Base-by-base conservation (phyloP, 2,888 invertebrate genomes). In the Elgonia sp. region DNA sequence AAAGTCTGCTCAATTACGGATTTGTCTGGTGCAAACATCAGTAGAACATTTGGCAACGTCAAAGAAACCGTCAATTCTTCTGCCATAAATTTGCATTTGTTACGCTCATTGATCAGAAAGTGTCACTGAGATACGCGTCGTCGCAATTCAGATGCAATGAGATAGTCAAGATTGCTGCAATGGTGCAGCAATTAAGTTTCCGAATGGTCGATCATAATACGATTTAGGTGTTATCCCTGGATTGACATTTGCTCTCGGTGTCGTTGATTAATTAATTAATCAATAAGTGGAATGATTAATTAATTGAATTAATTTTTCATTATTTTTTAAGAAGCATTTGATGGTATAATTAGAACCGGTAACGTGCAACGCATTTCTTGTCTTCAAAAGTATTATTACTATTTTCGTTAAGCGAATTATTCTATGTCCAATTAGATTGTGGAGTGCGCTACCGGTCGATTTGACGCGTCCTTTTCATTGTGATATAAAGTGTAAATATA, bases 321-420 rank as follows among this genome's bases (percentile, higher is more conserved):
- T 46, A 53, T n/a, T 53, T 53, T 53, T 14, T 16, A 53, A 53
- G 53, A n/a, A 53, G 7, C 16, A 53, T 53, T 53, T 53, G 1
- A n/a, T 53, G n/a, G 20, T 9, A 21, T 57, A 20, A 20, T 10
- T 57, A 16, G 16, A 18, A 57, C 21, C 20, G 55, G 55, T 57
- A 57, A 57, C 20, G 50, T 3, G 29, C 50, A 50, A 69, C n/a
- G 69, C 29, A 21, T 14, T 29, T 69, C n/a, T 29, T 18, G 29
- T 69, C 50, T 14, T 21, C 39, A 69, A 70, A 70, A 70, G 70
- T 70, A 70, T 70, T 70, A 70, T 69, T 69, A 29, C n/a, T 69
- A 9, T 53, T 29, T 29, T 29, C 29, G 40, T 69, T 50, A 69
- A 69, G n/a, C n/a, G 69, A 69, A 50, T 69, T 57, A 6, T 57